Evolutionary conservation across 2,888 invertebrate species (phyloP).

Genomic region (Ophion slaviceki): DNA sequence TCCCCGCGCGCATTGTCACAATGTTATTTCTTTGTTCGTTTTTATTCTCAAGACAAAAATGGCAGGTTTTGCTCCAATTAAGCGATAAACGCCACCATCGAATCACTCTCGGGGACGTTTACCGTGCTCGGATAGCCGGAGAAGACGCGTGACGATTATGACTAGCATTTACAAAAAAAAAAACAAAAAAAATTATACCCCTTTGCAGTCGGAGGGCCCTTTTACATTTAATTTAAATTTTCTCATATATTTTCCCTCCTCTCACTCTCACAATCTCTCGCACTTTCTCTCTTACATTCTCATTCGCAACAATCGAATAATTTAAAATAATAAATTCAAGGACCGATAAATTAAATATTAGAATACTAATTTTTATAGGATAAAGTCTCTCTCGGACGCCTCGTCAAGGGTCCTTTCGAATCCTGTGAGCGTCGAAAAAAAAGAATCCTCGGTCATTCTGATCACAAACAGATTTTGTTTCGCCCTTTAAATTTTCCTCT

Average conservation of each 20-base stretch:
- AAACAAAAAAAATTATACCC: constrained; percentile 36
- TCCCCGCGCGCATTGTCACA: constrained; percentile 18
- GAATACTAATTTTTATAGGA: constrained; percentile 64
- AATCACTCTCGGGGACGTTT: constrained; percentile 47
- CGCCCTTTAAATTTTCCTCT: constrained; percentile 23
- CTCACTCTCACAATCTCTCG: neutral
- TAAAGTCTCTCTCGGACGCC: constrained; percentile 53
- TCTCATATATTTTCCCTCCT: neutral
- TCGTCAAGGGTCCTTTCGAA: constrained; percentile 39
- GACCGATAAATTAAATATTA: constrained; percentile 66
- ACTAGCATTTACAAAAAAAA: constrained; percentile 79
- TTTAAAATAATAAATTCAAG: constrained; percentile 57
- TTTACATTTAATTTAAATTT: constrained; percentile 29
- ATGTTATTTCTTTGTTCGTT: constrained; percentile 63
- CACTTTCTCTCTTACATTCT: neutral
- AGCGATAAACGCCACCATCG: constrained; percentile 21
- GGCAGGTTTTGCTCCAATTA: constrained; percentile 23
- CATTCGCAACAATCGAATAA: constrained; percentile 62
- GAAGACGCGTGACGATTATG: constrained; percentile 74
- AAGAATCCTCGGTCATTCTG: constrained; percentile 20
- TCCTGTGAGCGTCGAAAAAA: constrained; percentile 15
- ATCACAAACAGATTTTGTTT: constrained; percentile 15
- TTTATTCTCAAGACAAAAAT: constrained; percentile 56
- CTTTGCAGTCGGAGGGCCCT: constrained; percentile 48
- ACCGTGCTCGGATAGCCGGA: constrained; percentile 62